Percentiles rank a stretch among this genome's conserved stretches.
phyloP scores from a whole-genome alignment of 1,140 invertebrate genomes.

The Bursaphelenchus mucronatus region DNA sequence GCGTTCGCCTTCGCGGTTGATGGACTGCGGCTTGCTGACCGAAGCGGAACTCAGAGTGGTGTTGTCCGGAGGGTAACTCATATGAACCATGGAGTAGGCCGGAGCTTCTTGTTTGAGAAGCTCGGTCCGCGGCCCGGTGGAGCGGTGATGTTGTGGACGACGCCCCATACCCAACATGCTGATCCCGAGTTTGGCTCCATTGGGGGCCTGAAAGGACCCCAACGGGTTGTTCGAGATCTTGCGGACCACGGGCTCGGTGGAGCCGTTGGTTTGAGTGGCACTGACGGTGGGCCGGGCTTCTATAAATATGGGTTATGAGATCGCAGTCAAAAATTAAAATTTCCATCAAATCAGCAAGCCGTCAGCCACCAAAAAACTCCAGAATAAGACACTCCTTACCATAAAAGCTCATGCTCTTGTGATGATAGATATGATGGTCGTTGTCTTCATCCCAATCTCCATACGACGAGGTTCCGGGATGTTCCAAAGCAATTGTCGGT shows the following conservation, averaged over 20 bases:
- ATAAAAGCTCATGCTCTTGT: background rate
- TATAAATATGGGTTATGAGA: conserved; percentile 6
- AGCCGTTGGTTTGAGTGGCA: background rate
- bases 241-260: no score
- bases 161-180: background rate
- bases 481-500: conserved; percentile 33
- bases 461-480: conserved; percentile 25
- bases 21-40: conserved; percentile 11
- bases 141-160: conserved; percentile 9
- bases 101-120: background rate
- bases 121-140: background rate
- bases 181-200: no score
- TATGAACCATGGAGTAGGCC: background rate
- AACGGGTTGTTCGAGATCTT: no score
- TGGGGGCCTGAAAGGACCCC: no score
- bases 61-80: background rate
- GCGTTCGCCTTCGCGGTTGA: background rate
- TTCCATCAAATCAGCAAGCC: background rate
- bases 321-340: conserved; percentile 1
- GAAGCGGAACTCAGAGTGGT: background rate
- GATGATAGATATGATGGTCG: background rate
- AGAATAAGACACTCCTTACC: background rate
- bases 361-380: background rate
- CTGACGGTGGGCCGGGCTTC: conserved; percentile 3
- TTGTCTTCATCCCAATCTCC: conserved; percentile 1